These are phyloP conservation scores for Lepisosteus osseus DNA, from an alignment of 2,113 vertebrate species.

Conservation along the genomic window DNA sequence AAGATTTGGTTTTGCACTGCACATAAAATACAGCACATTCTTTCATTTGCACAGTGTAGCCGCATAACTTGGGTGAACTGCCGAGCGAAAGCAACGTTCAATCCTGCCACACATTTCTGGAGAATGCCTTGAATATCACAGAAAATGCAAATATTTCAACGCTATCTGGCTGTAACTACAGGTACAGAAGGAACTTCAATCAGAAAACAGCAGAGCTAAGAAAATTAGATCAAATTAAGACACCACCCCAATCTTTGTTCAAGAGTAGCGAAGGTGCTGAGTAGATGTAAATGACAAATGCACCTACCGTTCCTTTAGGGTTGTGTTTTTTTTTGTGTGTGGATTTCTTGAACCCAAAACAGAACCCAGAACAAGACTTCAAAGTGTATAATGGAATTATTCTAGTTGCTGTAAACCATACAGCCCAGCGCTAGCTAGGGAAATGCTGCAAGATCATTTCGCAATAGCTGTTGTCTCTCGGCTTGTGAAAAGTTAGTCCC, in stretches of 20 bases:
- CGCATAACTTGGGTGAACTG: constrained; percentile 4
- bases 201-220: constrained; percentile 3
- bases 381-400: constrained; percentile 17
- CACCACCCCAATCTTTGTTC: constrained; percentile 19
- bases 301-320: constrained; percentile 42
- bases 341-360: constrained; percentile 25
- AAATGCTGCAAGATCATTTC: constrained; percentile 41
- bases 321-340: constrained; percentile 18
- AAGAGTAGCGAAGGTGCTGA: constrained; percentile 8
- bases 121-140: neutral
- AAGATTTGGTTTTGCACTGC: too few species aligned
- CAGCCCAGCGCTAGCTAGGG: constrained; percentile 36
- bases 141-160: neutral
- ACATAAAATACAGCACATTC: too few species aligned
- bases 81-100: neutral
- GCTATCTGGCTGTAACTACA: neutral
- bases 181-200: constrained; percentile 4
- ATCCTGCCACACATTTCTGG: neutral
- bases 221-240: constrained; percentile 21
- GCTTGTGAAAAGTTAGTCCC: constrained; percentile 26
- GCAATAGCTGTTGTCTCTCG: constrained; percentile 20
- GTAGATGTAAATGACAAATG: constrained; percentile 15
- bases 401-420: constrained; percentile 6
- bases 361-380: constrained; percentile 29
- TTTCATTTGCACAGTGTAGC: too few species aligned